A percentile compares a stretch with the other conserved stretches of the same genome.
phyloP scores from a whole-genome alignment of 2,888 invertebrate species.

The Lithosia quadra region DNA sequence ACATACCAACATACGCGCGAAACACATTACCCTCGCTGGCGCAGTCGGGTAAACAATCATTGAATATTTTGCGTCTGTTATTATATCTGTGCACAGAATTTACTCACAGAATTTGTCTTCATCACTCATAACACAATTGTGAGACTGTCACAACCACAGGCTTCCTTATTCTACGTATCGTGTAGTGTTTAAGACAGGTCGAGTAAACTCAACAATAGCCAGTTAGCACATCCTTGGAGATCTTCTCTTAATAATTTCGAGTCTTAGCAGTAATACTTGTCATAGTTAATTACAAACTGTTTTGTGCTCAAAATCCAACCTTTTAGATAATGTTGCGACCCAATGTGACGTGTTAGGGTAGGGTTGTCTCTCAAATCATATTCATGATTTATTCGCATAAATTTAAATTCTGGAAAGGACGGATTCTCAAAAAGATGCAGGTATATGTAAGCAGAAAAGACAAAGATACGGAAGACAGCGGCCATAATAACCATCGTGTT shows the following conservation, averaged over 20 bases:
- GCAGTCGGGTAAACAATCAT: no score
- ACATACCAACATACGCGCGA: no score
- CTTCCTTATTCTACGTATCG: neutral
- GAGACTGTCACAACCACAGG: neutral
- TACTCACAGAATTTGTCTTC: neutral
- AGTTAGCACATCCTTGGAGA: constrained; percentile 10
- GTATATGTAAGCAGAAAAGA: no score
- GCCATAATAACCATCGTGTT: no score
- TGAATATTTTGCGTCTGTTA: neutral
- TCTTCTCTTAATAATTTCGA: constrained; percentile 7
- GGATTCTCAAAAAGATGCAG: no score
- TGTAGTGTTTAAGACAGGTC: neutral
- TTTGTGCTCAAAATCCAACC: constrained; percentile 44
- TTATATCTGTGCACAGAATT: neutral
- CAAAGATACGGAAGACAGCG: no score
- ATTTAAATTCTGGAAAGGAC: no score
- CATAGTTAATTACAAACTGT: constrained; percentile 43
- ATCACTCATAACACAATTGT: neutral
- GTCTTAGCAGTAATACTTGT: constrained; percentile 36
- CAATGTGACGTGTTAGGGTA: constrained; percentile 30
- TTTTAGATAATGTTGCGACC: constrained; percentile 34
- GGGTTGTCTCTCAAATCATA: constrained; percentile 26
- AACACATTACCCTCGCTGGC: no score
- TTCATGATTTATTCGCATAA: no score
- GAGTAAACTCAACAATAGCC: constrained; percentile 4